A percentile compares a stretch with the other conserved stretches of the same genome.
Evolutionary conservation across 2,888 invertebrate species (phyloP).

Genomic region (Hyles lineata): DNA sequence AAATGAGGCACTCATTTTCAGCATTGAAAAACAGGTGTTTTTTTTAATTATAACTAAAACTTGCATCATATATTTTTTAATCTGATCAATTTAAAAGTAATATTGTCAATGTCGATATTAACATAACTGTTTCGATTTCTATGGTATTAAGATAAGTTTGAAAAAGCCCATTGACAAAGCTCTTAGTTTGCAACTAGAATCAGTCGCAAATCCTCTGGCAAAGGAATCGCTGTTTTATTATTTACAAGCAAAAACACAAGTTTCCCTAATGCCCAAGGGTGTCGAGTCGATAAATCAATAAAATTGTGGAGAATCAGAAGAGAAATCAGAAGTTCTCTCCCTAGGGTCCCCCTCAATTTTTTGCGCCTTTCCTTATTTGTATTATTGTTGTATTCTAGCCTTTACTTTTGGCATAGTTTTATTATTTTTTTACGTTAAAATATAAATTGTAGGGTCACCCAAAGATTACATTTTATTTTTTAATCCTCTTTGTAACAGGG

Average conservation of each 20-base stretch:
- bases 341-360: background rate
- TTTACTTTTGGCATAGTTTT: background rate
- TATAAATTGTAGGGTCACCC: background rate
- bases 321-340: background rate
- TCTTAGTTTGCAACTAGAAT: background rate
- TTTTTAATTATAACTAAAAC: too few relatives aligned
- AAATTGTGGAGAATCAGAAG: too few relatives aligned
- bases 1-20: too few relatives aligned
- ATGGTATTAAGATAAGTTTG: background rate
- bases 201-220: background rate
- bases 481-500: too few relatives aligned
- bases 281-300: conserved; percentile 24
- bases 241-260: conserved; percentile 6
- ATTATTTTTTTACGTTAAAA: background rate
- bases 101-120: too few relatives aligned
- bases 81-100: too few relatives aligned
- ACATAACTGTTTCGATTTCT: background rate
- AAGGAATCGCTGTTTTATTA: conserved; percentile 1
- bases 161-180: background rate
- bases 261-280: background rate
- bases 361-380: background rate
- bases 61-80: too few relatives aligned
- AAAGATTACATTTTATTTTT: too few relatives aligned
- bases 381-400: background rate
- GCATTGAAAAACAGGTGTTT: too few relatives aligned